These are phyloP conservation scores for Callimorpha dominula DNA, from an alignment of 2,888 invertebrate species.

Conservation along the genomic window DNA sequence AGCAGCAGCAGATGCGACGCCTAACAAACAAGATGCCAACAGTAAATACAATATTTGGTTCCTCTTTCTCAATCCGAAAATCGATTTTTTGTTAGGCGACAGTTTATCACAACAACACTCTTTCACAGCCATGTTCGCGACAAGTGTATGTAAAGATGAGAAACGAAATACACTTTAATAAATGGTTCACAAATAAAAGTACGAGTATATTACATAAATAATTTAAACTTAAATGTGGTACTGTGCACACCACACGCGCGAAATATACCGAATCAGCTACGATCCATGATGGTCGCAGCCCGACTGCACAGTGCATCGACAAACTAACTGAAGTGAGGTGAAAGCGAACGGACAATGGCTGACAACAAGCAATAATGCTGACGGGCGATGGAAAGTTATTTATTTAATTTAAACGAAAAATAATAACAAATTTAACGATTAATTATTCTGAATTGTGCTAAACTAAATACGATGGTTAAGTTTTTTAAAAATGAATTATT, in stretches of 20 bases:
- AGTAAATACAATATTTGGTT: constrained; percentile 81
- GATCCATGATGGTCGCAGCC: constrained; percentile 81
- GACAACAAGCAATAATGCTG: not conserved
- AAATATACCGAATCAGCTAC: constrained; percentile 72
- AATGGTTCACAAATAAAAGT: constrained; percentile 69
- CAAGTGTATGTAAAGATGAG: constrained; percentile 52
- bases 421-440: not conserved
- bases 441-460: not conserved
- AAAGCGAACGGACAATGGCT: constrained; percentile 47
- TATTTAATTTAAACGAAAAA: not conserved
- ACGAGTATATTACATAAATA: constrained; percentile 51
- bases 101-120: constrained; percentile 83
- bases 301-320: constrained; percentile 60
- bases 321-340: constrained; percentile 65
- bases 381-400: not conserved
- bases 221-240: constrained; percentile 60
- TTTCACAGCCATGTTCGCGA: constrained; percentile 81
- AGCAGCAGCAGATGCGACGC: constrained; percentile 69
- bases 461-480: not conserved
- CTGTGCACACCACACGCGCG: constrained; percentile 61
- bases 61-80: constrained; percentile 82
- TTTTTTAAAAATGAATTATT: not conserved
- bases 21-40: constrained; percentile 74
- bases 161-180: constrained; percentile 61
- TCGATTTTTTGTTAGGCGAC: constrained; percentile 85